A percentile compares a stretch with the other conserved stretches of the same genome.
These are phyloP conservation scores for Hydractinia symbiolongicarpus DNA, from an alignment of 30 jellyfish, hydroid and myxozoan genomes.

Conservation along the genomic window DNA sequence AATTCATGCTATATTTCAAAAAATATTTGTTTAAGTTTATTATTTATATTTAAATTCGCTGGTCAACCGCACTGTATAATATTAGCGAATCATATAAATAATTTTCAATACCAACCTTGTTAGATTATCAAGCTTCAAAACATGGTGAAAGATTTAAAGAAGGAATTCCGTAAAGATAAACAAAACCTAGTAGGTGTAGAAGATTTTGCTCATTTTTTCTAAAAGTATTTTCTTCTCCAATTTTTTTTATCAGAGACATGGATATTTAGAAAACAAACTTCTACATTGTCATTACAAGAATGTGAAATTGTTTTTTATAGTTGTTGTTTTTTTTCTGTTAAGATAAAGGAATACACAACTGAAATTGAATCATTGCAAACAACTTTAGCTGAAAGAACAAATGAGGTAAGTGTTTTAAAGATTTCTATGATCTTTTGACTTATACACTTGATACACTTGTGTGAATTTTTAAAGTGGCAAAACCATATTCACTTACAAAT, in stretches of 20 bases:
- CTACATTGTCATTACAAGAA: neutral
- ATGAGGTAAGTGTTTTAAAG: slow-evolving; percentile 43
- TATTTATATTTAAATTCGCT: no score
- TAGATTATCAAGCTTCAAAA: slow-evolving; percentile 62
- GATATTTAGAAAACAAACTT: neutral
- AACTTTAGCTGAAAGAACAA: slow-evolving; percentile 50
- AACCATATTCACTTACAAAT: no score
- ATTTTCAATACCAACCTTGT: no score
- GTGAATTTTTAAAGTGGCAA: no score
- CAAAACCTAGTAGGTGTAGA: slow-evolving; percentile 49
- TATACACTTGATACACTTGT: no score
- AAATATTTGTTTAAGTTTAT: no score
- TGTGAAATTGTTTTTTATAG: neutral
- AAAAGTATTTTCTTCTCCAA: neutral
- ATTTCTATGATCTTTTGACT: neutral
- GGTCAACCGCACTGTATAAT: no score
- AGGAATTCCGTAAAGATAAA: slow-evolving; percentile 57
- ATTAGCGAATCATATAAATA: no score
- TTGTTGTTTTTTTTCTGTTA: neutral
- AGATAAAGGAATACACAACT: slow-evolving; percentile 70
- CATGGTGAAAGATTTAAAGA: slow-evolving; percentile 57
- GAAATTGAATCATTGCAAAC: slow-evolving; percentile 65
- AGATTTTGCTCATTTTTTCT: neutral
- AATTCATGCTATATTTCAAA: neutral
- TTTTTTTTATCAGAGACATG: neutral